Base-by-base conservation (phyloP, 1,140 invertebrate species). In the Pachypsylla venusta region DNA sequence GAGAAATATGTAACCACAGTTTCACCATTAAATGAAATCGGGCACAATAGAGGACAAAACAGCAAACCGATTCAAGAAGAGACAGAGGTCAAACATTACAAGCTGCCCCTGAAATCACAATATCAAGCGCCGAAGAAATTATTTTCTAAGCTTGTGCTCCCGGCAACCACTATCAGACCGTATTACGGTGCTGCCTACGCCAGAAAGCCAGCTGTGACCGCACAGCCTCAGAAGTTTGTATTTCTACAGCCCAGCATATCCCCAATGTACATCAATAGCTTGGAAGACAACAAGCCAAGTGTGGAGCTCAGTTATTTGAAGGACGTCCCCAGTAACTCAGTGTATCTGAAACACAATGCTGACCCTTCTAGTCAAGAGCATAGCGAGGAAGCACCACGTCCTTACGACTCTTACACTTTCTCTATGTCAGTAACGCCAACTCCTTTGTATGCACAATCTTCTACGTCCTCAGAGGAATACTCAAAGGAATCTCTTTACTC, bases 231-330 rank as follows among this genome's bases (percentile, higher is more conserved):
- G n/a, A 48, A 48, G 16, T 48, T 48, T 4, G 42, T 48, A 4
- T 48, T 10, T 22, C 16, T 48, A 48, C 42, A 48, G 42, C 42
- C 42, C n/a, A 48, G 42, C 16, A 48, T 48, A 48, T 48, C 42
- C 16, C 42, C 42, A n/a, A n/a, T 48, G 42, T 48, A 48, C 42
- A 48, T 48, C 16, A 48, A 48, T n/a, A 48, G 42, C n/a, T n/a
- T 48, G 16, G 42, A 48, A 22, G 42, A 48, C 42, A 48, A 4
- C 42, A 48, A 48, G 22, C 42, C 42, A n/a, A 48, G 42, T 48
- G 5, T 48, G 16, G 42, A 48, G 42, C n/a, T 48, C 7, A 19
- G n/a, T n/a, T 48, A 48, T 22, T 48, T 48, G 16, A 48, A n/a
- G n/a, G 42, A 48, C 5, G 42, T 48, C 7, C 42, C 42, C 3